Evolutionary conservation across 1,140 invertebrate species (phyloP), one percentile per base, ranked within the genome.

Genomic region (Hermetia illucens): DNA sequence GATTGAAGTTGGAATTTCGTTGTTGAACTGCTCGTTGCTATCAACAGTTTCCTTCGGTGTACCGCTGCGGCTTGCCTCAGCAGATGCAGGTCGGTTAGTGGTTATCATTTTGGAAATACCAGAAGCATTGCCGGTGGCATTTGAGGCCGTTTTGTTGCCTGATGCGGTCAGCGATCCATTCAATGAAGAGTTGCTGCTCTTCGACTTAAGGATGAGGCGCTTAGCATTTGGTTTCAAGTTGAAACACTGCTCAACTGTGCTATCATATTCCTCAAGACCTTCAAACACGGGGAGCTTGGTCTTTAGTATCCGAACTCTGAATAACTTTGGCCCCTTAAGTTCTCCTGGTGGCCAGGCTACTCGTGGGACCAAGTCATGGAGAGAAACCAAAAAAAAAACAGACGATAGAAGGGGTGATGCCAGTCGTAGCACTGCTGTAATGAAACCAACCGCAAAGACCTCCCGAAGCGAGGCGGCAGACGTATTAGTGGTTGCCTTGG

Each of bases 261-360:
- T 67, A 55, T 79, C 75, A 34, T 72, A 71, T 40, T 78, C 75
- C 47, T 79, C 77, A 2, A 82, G 52, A 0, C 78, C 78, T 38
- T 78, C 77, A 47, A 79, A 79, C 1, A 80, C 6, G n/a, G n/a
- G n/a, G n/a, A n/a, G n/a, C n/a, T n/a, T n/a, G n/a, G n/a, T n/a
- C n/a, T n/a, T n/a, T n/a, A n/a, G n/a, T n/a, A n/a, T n/a, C n/a
- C n/a, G n/a, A n/a, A n/a, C n/a, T n/a, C n/a, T n/a, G n/a, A n/a
- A 25, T n/a, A n/a, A n/a, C n/a, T n/a, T n/a, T n/a, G n/a, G n/a
- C n/a, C n/a, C n/a, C n/a, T n/a, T n/a, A n/a, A n/a, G n/a, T n/a
- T n/a, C n/a, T n/a, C n/a, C n/a, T n/a, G n/a, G n/a, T n/a, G n/a
- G n/a, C n/a, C n/a, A n/a, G n/a, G n/a, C n/a, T n/a, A n/a, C n/a